These are phyloP conservation scores for Trididemnum miniatum DNA, from an alignment of 23 tunicate species.

Conservation along the genomic window DNA sequence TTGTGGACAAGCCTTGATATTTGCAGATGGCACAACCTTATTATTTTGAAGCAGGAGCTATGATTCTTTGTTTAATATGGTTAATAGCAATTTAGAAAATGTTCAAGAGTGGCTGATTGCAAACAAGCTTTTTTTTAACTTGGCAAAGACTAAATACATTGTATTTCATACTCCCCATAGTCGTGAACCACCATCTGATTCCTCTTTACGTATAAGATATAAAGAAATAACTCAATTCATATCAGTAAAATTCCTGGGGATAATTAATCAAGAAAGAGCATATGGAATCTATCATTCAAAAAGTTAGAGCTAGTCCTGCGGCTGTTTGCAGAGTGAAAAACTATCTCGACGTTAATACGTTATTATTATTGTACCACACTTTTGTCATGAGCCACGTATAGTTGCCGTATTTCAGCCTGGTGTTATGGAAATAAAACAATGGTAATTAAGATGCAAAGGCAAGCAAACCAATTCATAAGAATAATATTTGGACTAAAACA, in stretches of 20 bases:
- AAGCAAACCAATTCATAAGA: not conserved
- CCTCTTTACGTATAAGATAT: not conserved
- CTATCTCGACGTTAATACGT: not conserved
- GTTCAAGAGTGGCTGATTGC: not conserved
- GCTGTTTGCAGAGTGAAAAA: not conserved
- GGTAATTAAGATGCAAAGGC: not conserved
- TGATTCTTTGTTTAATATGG: not conserved
- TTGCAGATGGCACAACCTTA: slow-evolving; percentile 22
- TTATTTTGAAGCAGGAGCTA: not conserved
- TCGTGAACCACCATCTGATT: not conserved
- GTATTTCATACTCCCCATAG: not conserved
- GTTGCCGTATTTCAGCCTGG: not conserved
- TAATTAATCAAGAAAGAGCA: not conserved
- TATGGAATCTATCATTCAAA: not conserved
- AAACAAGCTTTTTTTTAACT: not conserved
- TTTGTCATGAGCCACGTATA: not conserved
- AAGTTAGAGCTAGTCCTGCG: not conserved
- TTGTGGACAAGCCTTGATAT: not conserved
- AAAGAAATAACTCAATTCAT: not conserved
- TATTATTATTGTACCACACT: not conserved
- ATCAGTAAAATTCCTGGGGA: not conserved
- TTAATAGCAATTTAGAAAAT: not conserved
- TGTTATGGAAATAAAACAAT: not conserved
- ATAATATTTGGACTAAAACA: not conserved
- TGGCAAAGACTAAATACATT: slow-evolving; percentile 1